A percentile compares a stretch with the other conserved stretches of the same genome.
phyloP scores from a whole-genome alignment of 1,140 invertebrate genomes.

The Danaus plexippus region DNA sequence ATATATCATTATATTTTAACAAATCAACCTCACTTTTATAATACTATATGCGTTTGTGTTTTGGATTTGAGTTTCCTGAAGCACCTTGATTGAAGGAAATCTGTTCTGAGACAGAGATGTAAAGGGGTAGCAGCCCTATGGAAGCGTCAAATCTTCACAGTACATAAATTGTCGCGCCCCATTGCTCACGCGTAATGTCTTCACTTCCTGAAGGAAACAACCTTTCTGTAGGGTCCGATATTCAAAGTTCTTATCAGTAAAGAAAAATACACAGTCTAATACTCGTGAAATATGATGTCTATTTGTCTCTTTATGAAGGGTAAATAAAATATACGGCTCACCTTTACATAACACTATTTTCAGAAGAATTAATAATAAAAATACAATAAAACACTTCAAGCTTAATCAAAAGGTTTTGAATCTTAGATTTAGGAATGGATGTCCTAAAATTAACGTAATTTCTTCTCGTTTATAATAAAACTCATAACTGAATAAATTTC shows the following conservation, averaged over 20 bases:
- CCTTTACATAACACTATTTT: no score
- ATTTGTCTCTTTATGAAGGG: no score
- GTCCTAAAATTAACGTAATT: no score
- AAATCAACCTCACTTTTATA: no score
- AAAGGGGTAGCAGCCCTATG: constrained; percentile 25
- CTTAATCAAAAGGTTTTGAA: no score
- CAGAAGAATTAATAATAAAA: no score
- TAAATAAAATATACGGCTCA: no score
- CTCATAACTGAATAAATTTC: neutral
- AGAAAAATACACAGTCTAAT: constrained; percentile 1
- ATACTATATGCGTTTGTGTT: no score
- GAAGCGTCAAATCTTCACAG: constrained; percentile 50
- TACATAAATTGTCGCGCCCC: constrained; percentile 56
- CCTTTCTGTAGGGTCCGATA: constrained; percentile 31
- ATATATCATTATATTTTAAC: no score
- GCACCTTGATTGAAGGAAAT: constrained; percentile 6
- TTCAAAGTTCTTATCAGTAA: constrained; percentile 14
- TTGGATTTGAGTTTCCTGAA: no score
- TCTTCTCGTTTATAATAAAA: constrained; percentile 7
- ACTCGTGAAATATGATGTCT: neutral
- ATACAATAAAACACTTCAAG: no score
- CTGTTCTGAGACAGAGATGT: constrained; percentile 1
- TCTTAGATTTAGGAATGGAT: no score
- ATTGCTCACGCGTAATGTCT: constrained; percentile 52
- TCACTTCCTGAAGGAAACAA: constrained; percentile 37